Base-by-base conservation (phyloP, 2,113 vertebrate species). In the Porphyrio hochstetteri region DNA sequence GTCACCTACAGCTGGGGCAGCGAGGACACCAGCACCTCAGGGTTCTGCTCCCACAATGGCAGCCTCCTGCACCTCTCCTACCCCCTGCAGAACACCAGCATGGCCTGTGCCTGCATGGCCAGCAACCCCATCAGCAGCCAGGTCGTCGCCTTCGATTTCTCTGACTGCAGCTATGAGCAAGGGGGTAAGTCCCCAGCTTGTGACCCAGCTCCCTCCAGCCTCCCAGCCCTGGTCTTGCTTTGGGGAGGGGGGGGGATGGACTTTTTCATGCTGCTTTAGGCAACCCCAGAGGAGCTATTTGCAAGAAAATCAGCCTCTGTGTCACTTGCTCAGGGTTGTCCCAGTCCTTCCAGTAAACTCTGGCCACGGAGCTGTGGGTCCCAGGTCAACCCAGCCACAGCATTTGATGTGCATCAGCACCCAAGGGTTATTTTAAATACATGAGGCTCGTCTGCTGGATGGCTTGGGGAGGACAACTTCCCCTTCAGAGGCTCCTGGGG, bases 381-480 rank as follows among this genome's bases (percentile, higher is more conserved):
- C 12, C 63, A 10, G 1, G 7, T 33, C 65, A 19, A 4, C 52
- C 35, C 1, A 13, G 55, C 27, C 72, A 12, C 36, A 0, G 1
- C 3, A 0, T 27, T 52, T 2, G 5, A 38, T 7, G 11, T 4
- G 3, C 55, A 27, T 33, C 1, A 0, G 7, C 52, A 67, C 53
- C 16, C 10, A 0, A 5, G 16, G 44, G 8, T 21, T 4, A 0
- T 18, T 36, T 24, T 10, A 31, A 76, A 38, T 4, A 14, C 10
- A 4, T 21, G 64, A 35, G 25, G 6, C 9, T 67, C 3, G 0
- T 7, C 7, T 0, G 3, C 4, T 0, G 10, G 12, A 4, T 18
- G 17, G 13, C 29, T 11, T 19, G 44, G 31, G 56, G 31, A 35
- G 56, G 56, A 48, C 56, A 12, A 53, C 65, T 93, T 88, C 79